A percentile compares a stretch with the other conserved stretches of the same genome.
Evolutionary conservation across 2,113 vertebrate species (phyloP).

Genomic region (Saccopteryx bilineata): DNA sequence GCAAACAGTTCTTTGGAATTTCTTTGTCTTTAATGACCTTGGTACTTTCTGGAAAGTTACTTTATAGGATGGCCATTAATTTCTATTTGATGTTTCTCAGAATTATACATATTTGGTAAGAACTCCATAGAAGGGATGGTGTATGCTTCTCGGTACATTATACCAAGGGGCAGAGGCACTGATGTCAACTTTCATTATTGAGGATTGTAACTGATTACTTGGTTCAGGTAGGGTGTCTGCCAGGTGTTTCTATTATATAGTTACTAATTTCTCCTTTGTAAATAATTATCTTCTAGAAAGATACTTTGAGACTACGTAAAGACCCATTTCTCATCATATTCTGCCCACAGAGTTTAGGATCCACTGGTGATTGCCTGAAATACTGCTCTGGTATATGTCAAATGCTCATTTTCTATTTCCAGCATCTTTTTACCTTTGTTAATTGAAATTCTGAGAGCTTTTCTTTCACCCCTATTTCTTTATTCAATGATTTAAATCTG

Average conservation of each 20-base stretch:
- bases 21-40: not conserved
- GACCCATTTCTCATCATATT: not conserved
- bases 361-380: constrained; percentile 3
- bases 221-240: not conserved
- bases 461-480: not conserved
- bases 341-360: not conserved
- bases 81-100: not conserved
- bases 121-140: not conserved
- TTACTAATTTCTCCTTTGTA: constrained; percentile 5
- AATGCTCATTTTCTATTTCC: constrained; percentile 14
- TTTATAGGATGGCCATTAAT: not conserved
- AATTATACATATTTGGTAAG: not conserved
- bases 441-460: not conserved
- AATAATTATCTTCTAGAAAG: not conserved
- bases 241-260: not conserved
- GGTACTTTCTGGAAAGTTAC: not conserved
- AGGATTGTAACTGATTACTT: not conserved
- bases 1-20: not conserved
- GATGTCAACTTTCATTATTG: not conserved
- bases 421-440: not conserved
- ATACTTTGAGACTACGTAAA: not conserved
- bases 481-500: not conserved
- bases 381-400: not conserved
- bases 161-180: not conserved
- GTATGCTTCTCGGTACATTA: not conserved